These are phyloP conservation scores for Andrena fulva DNA, from an alignment of 2,888 invertebrate species.

Conservation along the genomic window DNA sequence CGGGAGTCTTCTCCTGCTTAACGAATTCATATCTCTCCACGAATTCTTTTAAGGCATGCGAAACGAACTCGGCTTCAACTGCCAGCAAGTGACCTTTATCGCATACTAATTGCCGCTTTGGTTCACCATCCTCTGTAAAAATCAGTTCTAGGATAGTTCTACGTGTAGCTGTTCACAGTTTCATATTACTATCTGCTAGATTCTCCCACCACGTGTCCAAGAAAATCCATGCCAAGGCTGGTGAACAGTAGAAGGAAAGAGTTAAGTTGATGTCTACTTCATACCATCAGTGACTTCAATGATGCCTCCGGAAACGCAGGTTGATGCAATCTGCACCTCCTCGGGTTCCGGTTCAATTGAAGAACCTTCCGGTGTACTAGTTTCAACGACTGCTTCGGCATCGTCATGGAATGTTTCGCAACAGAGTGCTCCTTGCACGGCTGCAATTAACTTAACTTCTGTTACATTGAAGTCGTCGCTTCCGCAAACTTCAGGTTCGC, in stretches of 20 bases:
- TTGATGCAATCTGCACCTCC: conserved; percentile 24
- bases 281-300: conserved; percentile 50
- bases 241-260: neutral
- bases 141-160: neutral
- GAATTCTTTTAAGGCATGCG: conserved; percentile 89
- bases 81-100: conserved; percentile 87
- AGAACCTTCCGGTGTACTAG: neutral
- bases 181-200: neutral
- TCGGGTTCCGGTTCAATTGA: conserved; percentile 11
- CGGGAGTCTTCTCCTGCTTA: conserved; percentile 69
- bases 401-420: conserved; percentile 9
- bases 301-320: conserved; percentile 48
- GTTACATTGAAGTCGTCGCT: conserved; percentile 29
- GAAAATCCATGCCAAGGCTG: neutral
- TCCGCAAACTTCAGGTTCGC: conserved; percentile 31
- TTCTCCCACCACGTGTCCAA: neutral
- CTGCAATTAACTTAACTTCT: conserved; percentile 59
- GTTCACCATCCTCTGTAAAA: conserved; percentile 33
- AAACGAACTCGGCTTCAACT: conserved; percentile 89
- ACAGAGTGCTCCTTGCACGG: conserved; percentile 54
- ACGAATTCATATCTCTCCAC: conserved; percentile 84
- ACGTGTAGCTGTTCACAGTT: neutral
- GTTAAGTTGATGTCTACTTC: neutral
- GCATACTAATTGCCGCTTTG: conserved; percentile 69
- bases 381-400: neutral